Percentiles rank a stretch among this genome's conserved stretches.
Evolutionary conservation across 2,113 vertebrate genomes (phyloP).

Genomic region (Barbus barbus): DNA sequence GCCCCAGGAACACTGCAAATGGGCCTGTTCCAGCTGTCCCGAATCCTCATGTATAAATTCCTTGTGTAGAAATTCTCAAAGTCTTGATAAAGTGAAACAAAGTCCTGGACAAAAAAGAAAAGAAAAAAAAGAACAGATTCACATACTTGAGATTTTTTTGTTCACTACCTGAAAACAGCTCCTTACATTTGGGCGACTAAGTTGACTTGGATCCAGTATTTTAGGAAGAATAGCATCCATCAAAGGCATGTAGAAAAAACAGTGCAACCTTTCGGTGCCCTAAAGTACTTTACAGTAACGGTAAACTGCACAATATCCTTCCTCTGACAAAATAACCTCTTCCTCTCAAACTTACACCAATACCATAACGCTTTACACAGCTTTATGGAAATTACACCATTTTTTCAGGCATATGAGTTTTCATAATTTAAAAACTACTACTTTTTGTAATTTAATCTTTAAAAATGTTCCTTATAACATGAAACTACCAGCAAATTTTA

Average conservation of each 20-base stretch:
- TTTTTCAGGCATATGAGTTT: neutral
- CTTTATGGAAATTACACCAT: neutral
- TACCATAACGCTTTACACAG: neutral
- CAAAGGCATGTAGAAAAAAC: neutral
- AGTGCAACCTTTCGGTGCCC: neutral
- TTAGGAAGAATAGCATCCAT: conserved; percentile 1
- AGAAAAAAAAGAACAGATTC: neutral
- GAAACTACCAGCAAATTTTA: neutral
- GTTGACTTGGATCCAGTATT: neutral
- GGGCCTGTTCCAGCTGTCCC: conserved; percentile 91
- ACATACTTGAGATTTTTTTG: neutral
- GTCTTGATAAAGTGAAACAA: conserved; percentile 93
- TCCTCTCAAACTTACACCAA: conserved; percentile 49
- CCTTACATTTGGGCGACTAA: too few relatives aligned
- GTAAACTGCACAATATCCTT: conserved; percentile 49
- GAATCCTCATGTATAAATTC: conserved; percentile 92
- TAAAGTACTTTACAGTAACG: conserved; percentile 40
- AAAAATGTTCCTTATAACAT: neutral
- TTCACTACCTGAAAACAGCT: neutral
- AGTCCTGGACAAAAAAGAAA: conserved; percentile 76
- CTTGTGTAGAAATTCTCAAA: conserved; percentile 96
- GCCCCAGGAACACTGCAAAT: conserved; percentile 90
- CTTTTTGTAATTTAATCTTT: neutral
- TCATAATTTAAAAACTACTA: neutral
- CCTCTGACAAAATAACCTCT: conserved; percentile 47